Percentiles rank a stretch among this genome's conserved stretches.
Conservation (phyloP, 2,113 vertebrate genomes). For the Tamias sibiricus region DNA sequence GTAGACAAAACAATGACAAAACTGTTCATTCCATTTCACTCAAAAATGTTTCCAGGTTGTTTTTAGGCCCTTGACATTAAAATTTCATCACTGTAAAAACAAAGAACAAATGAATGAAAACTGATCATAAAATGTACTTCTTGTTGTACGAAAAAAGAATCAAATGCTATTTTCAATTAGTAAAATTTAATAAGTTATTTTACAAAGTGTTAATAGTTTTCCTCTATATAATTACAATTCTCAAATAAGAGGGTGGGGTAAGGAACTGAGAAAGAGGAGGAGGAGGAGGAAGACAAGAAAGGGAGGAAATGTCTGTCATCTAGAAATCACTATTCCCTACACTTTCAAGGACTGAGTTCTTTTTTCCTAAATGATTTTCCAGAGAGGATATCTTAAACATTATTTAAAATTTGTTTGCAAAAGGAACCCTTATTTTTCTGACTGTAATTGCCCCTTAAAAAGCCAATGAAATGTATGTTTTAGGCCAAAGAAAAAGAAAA, state of each 20-base stretch:
- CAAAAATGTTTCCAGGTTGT: slow-evolving; percentile 20
- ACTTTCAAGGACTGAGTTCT: slow-evolving; percentile 2
- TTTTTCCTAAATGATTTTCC: slow-evolving; percentile 69
- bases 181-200: slow-evolving; percentile 16
- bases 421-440: slow-evolving; percentile 52
- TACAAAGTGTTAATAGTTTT: background rate
- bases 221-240: background rate
- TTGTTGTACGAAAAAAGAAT: background rate
- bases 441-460: slow-evolving; percentile 54
- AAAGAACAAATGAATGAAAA: slow-evolving; percentile 8
- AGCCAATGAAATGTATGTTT: slow-evolving; percentile 61
- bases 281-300: background rate
- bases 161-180: slow-evolving; percentile 36
- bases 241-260: background rate
- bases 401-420: slow-evolving; percentile 56
- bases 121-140: background rate
- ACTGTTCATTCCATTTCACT: too few relatives aligned
- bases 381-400: slow-evolving; percentile 48
- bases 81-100: slow-evolving; percentile 29
- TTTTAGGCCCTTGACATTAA: background rate
- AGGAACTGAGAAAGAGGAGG: background rate
- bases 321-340: slow-evolving; percentile 3
- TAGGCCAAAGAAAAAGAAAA: slow-evolving; percentile 66
- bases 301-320: background rate
- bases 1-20: background rate